Evolutionary conservation across 2,797 vertebrate genomes (phyloP).

Genomic region (Eurystomus glaucurus): DNA sequence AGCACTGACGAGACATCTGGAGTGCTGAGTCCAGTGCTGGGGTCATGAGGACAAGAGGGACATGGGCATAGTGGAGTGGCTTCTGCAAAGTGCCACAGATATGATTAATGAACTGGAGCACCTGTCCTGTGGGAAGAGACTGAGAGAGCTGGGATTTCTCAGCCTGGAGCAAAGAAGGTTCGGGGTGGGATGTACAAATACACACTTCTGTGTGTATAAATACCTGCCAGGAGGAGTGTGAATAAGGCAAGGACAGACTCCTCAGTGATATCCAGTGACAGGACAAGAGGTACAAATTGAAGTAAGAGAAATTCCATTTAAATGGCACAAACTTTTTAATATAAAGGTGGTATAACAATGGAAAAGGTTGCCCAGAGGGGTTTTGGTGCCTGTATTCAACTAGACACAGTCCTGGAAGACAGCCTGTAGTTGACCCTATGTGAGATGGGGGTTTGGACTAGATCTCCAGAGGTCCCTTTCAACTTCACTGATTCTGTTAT

Average conservation of each 20-base stretch:
- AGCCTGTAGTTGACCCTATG: not conserved
- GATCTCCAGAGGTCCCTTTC: not conserved
- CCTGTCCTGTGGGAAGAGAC: not conserved
- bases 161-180: not conserved
- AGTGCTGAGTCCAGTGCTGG: not conserved
- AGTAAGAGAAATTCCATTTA: not conserved
- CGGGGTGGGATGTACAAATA: rapidly evolving
- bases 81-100: not conserved
- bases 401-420: not conserved
- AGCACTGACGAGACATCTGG: not conserved
- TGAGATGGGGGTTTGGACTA: not conserved
- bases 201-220: not conserved
- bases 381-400: not conserved
- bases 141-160: not conserved
- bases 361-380: not conserved
- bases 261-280: not conserved
- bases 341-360: not conserved
- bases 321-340: not conserved
- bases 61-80: not conserved
- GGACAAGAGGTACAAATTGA: not conserved
- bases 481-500: not conserved
- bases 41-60: not conserved
- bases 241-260: not conserved
- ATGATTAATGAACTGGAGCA: not conserved
- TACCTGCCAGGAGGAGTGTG: not conserved